Conservation (phyloP, 2,888 invertebrate genomes). For the Euphydryas editha region DNA sequence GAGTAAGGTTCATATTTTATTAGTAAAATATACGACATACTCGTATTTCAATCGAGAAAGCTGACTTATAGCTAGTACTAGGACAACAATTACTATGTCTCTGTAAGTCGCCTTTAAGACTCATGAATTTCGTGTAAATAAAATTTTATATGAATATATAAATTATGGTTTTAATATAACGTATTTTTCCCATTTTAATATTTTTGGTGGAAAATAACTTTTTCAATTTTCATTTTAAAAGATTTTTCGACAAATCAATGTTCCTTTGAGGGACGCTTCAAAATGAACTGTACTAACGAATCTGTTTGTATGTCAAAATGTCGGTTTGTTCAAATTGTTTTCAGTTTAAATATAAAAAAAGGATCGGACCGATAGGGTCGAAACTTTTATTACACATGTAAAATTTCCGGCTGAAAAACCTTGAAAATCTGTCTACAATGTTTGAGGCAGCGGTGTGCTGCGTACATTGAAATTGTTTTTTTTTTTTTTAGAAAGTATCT, state of each 20-base stretch:
- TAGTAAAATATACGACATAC: no score
- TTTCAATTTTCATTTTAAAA: not conserved
- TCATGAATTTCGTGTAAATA: no score
- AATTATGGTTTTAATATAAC: no score
- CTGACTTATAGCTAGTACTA: no score
- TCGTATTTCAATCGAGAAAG: no score
- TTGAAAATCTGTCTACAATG: conserved; percentile 34
- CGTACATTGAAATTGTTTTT: conserved; percentile 24
- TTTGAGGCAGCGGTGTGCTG: conserved; percentile 14
- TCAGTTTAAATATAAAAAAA: conserved; percentile 36
- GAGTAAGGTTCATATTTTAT: no score
- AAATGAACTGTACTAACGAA: conserved; percentile 17
- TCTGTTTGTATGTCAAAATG: conserved; percentile 26
- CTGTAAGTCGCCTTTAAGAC: no score
- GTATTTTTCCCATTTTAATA: no score
- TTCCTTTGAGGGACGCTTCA: conserved; percentile 4
- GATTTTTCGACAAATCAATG: not conserved
- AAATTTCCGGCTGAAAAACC: conserved; percentile 38
- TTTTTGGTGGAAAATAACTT: not conserved
- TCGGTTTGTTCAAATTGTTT: conserved; percentile 34
- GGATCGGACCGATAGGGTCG: conserved; percentile 31
- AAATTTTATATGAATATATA: no score
- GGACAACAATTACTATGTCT: no score
- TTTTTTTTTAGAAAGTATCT: not conserved
- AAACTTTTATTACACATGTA: conserved; percentile 42